These are phyloP conservation scores for Venustoraphidia nigricollis DNA, from an alignment of 2,888 invertebrate genomes.

Conservation along the genomic window DNA sequence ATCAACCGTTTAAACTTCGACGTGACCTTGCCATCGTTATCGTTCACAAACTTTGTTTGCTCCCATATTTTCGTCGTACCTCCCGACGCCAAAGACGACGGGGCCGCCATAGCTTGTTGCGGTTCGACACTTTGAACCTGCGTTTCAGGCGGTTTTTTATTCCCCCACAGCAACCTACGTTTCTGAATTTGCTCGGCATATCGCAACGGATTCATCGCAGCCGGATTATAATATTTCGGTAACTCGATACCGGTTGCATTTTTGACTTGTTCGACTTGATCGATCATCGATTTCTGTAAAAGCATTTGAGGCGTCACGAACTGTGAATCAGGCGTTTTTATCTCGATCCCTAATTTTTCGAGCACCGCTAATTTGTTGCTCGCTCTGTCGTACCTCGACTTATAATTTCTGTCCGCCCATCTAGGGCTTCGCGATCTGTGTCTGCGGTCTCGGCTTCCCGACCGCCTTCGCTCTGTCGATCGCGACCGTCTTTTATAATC, in stretches of 20 bases:
- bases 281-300: constrained; percentile 31
- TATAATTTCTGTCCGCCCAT: constrained; percentile 21
- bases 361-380: constrained; percentile 29
- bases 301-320: constrained; percentile 40
- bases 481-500: constrained; percentile 16
- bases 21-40: constrained; percentile 81
- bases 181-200: constrained; percentile 84
- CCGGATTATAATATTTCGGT: constrained; percentile 61
- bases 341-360: constrained; percentile 34
- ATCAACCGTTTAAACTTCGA: constrained; percentile 92
- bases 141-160: constrained; percentile 30
- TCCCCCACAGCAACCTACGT: constrained; percentile 81
- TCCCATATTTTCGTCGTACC: constrained; percentile 48
- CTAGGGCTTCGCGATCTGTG: constrained; percentile 20
- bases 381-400: constrained; percentile 28
- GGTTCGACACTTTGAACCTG: constrained; percentile 12
- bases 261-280: constrained; percentile 22
- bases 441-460: constrained; percentile 13
- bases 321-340: constrained; percentile 35
- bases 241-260: constrained; percentile 31
- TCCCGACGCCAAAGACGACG: constrained; percentile 21
- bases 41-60: constrained; percentile 75
- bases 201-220: constrained; percentile 57
- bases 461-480: constrained; percentile 19
- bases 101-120: constrained; percentile 18